phyloP scores from a whole-genome alignment of 2,888 invertebrate genomes.

The Pandemis heparana region DNA sequence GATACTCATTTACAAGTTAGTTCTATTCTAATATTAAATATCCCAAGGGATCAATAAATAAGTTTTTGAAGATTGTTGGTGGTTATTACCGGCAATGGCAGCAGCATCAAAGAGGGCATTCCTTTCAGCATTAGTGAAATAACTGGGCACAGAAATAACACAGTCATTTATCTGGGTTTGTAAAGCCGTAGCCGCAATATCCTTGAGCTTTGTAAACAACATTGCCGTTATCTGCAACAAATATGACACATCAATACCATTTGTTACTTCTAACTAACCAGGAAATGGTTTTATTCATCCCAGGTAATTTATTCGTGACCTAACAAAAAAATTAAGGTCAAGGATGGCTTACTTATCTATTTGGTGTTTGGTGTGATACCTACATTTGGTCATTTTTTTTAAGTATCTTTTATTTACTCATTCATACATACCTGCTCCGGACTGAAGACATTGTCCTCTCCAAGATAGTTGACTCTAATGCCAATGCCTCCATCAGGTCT shows the following conservation, averaged over 20 bases:
- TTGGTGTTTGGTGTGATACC: background rate
- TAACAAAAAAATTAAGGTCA: background rate
- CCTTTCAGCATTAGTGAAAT: constrained; percentile 97
- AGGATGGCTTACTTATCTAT: background rate
- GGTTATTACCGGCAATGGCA: constrained; percentile 90
- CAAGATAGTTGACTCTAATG: constrained; percentile 95
- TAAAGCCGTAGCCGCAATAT: constrained; percentile 93
- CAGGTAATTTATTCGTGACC: background rate
- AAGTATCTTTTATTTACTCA: background rate
- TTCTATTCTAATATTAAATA: background rate
- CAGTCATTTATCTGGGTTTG: constrained; percentile 97
- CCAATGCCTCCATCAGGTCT: constrained; percentile 93
- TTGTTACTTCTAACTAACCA: background rate
- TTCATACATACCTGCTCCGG: constrained; percentile 90
- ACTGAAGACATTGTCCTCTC: constrained; percentile 93
- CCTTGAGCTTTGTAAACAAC: constrained; percentile 98
- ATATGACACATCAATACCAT: background rate
- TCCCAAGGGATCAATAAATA: background rate
- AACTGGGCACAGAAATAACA: constrained; percentile 97
- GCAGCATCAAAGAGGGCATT: constrained; percentile 97
- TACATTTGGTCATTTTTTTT: background rate
- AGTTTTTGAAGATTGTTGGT: background rate
- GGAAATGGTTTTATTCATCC: background rate
- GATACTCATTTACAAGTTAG: background rate
- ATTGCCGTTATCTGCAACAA: constrained; percentile 92